These are phyloP conservation scores for Caenorhabditis zanzibari DNA, from an alignment of 2,888 invertebrate genomes.

Conservation along the genomic window DNA sequence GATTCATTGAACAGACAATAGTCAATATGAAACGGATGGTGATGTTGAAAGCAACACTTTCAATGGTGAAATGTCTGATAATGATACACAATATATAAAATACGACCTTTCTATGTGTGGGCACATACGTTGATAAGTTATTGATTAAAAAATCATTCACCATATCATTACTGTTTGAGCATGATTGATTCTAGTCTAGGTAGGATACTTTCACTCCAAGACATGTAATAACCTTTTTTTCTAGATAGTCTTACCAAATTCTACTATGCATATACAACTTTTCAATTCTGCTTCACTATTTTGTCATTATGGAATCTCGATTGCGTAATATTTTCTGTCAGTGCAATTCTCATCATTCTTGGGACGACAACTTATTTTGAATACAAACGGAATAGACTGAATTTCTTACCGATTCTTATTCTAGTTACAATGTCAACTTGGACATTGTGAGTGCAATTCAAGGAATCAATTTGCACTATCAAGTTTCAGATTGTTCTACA, in stretches of 20 bases:
- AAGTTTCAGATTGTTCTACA: conserved; percentile 11
- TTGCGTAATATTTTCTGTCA: neutral
- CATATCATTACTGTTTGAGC: neutral
- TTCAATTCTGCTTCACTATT: neutral
- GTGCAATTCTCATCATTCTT: neutral
- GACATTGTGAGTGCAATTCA: neutral
- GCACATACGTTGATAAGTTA: neutral
- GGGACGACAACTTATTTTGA: neutral
- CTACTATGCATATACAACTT: neutral
- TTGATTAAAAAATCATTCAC: neutral
- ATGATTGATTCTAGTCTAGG: neutral
- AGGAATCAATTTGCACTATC: neutral
- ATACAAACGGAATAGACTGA: neutral
- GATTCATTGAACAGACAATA: no score
- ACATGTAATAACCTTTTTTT: neutral
- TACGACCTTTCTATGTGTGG: neutral
- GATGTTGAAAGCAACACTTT: no score
- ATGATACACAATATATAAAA: neutral
- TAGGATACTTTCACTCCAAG: neutral
- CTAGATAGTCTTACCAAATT: neutral
- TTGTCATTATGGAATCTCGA: neutral
- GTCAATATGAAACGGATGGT: no score
- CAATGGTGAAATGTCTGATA: no score
- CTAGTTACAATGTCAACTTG: neutral
- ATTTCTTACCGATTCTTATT: neutral